These are phyloP conservation scores for Himalopsyche japonica DNA, from an alignment of 2,888 invertebrate species.

Conservation along the genomic window DNA sequence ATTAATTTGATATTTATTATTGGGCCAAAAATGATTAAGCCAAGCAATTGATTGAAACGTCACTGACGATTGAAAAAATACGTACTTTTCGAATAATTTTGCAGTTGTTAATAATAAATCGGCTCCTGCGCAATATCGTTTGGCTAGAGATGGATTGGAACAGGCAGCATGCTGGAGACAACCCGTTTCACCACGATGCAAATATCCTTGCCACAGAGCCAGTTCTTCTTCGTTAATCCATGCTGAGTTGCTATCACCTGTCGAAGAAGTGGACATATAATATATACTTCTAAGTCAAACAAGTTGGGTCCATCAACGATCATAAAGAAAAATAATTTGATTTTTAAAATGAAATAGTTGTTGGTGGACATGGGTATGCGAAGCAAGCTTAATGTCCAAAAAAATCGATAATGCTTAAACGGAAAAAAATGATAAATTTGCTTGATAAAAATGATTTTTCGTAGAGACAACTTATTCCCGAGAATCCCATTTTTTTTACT, in stretches of 20 bases:
- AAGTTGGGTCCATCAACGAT: neutral
- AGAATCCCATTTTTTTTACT: too few relatives aligned
- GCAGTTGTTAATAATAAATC: slow-evolving; percentile 74
- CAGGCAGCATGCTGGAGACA: slow-evolving; percentile 80
- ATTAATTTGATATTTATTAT: too few relatives aligned
- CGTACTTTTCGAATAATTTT: slow-evolving; percentile 68
- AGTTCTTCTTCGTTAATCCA: slow-evolving; percentile 72
- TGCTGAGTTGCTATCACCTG: slow-evolving; percentile 54
- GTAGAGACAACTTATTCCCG: too few relatives aligned
- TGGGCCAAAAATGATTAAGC: too few relatives aligned
- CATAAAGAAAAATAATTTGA: neutral
- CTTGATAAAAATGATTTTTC: too few relatives aligned
- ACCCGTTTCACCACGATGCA: slow-evolving; percentile 67
- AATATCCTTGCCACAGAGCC: slow-evolving; percentile 69
- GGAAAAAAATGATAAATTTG: too few relatives aligned
- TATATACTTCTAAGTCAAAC: neutral
- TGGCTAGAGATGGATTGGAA: slow-evolving; percentile 71
- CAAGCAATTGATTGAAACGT: neutral
- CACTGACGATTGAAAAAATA: too few relatives aligned
- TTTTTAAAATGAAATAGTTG: too few relatives aligned
- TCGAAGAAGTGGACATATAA: neutral
- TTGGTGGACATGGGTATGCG: too few relatives aligned
- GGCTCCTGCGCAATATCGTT: slow-evolving; percentile 76
- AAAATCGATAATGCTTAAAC: too few relatives aligned
- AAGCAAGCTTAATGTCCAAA: too few relatives aligned